Evolutionary conservation across 2,113 vertebrate species (phyloP).

Genomic region (human (Homo sapiens)): DNA sequence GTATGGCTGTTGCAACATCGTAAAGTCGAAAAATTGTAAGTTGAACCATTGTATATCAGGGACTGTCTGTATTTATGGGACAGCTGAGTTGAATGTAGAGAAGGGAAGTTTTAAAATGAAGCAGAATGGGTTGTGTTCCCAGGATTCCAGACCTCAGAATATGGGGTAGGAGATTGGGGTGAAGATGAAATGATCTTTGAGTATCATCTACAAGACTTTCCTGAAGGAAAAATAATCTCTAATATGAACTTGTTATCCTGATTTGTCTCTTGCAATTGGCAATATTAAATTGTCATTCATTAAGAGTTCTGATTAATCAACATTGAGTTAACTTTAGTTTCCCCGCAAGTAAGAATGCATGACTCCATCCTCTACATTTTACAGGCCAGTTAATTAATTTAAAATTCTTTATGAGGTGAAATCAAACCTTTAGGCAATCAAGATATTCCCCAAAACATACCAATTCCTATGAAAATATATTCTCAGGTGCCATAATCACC

Average conservation of each 20-base stretch:
- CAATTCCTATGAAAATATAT: background rate
- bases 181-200: background rate
- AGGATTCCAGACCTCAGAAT: background rate
- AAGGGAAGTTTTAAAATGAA: background rate
- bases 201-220: background rate
- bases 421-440: background rate
- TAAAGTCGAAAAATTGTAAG: background rate
- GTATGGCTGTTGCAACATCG: background rate
- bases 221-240: background rate
- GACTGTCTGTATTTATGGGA: background rate
- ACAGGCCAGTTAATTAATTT: background rate
- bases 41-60: background rate
- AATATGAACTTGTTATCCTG: background rate
- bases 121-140: background rate
- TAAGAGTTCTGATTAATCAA: slow-evolving; percentile 34
- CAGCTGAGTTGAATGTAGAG: background rate
- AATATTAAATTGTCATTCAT: background rate
- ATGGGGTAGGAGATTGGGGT: background rate
- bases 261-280: background rate
- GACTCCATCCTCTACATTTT: background rate
- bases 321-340: background rate
- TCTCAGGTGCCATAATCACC: background rate
- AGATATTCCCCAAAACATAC: background rate
- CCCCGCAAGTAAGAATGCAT: slow-evolving; percentile 9
- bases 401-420: background rate